Conservation (phyloP, 2,888 invertebrate genomes). For the Phengaris alcon region DNA sequence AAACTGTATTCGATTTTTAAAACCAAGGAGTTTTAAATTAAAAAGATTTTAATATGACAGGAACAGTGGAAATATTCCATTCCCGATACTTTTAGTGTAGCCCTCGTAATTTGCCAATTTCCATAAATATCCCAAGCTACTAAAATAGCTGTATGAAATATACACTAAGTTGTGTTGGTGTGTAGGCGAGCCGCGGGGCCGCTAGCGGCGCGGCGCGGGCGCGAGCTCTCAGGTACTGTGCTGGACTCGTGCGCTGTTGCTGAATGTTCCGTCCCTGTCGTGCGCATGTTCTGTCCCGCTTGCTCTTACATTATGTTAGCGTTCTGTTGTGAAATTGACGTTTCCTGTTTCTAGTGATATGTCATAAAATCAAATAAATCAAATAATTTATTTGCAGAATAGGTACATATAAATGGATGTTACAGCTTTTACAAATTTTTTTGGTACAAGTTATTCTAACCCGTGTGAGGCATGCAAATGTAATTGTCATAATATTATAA, state of each 20-base stretch:
- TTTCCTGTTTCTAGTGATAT: background rate
- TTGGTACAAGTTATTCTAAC: no score
- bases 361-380: background rate
- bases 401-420: no score
- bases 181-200: background rate
- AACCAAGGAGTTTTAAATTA: no score
- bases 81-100: no score
- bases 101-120: no score
- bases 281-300: slow-evolving; percentile 18
- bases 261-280: slow-evolving; percentile 12
- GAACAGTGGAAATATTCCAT: no score
- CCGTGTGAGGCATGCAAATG: no score
- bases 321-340: background rate
- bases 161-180: background rate
- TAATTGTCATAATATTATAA: no score
- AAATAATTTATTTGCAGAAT: no score
- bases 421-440: no score
- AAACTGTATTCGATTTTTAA: no score
- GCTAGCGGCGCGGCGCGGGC: slow-evolving; percentile 13
- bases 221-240: background rate
- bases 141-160: background rate
- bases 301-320: slow-evolving; percentile 3
- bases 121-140: background rate
- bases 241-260: slow-evolving; percentile 11
- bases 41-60: no score